Evolutionary conservation across 2,797 vertebrate species (phyloP), one percentile per base, ranked within the genome.

Genomic region (Tolypeutes matacus): DNA sequence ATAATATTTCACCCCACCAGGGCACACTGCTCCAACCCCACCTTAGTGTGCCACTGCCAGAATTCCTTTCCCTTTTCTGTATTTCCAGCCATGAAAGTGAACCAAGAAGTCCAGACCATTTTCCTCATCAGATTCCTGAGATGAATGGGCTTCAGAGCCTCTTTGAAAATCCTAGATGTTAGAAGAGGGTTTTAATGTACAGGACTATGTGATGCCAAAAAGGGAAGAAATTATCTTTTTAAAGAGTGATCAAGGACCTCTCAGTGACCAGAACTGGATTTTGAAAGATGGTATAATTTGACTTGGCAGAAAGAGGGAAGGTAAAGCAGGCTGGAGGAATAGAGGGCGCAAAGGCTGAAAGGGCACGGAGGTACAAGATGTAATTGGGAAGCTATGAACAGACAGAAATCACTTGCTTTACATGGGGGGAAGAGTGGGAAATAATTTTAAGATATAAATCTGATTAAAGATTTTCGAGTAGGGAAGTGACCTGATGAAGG

Each of bases 231-330:
- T 88, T 31, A 82, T 14, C 83, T 83, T 58, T 20, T 70, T 60
- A 46, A 65, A 36, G 25, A n/a, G 11, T 56, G 7, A 25, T 17
- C 51, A 72, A 46, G 56, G 76, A 87, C 21, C 36, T 42, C 10
- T 39, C 15, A 10, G 10, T 31, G 27, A 20, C 51, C 39, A 60
- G 39, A 25, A 29, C 36, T 89, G 17, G 51, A 62, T 76, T 84
- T 89, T 85, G 23, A n/a, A 84, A 89, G 78, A 58, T 87, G 42
- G 49, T 76, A 56, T 34, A 92, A 53, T 72, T 75, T 46, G 49
- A 25, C 17, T 60, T 49, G 70, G 17, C 46, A 29, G 46, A 86
- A 49, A 73, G 25, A 77, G n/a, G 11, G 7, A 31, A 7, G 29
- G 6, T 31, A 34, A 46, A 34, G 3, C 23, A 88, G 49, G 46